These are phyloP conservation scores for Orchestes rusci DNA, from an alignment of 2,888 invertebrate genomes.

Conservation along the genomic window DNA sequence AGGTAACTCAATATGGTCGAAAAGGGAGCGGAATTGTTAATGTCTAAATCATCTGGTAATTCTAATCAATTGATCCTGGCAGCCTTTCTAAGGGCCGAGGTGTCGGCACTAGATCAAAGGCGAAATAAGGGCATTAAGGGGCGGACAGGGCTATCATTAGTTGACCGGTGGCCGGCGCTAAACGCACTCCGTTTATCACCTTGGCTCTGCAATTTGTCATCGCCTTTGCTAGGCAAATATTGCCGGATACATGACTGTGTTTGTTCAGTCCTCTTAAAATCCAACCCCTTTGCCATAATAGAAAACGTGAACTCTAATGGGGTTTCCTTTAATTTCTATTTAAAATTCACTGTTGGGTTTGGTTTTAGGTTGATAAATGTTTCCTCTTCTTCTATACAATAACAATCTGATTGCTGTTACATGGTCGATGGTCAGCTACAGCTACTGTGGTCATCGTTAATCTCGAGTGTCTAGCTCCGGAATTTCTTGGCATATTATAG, in stretches of 20 bases:
- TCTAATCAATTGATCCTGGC: conserved; percentile 23
- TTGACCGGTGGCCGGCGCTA: conserved; percentile 40
- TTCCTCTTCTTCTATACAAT: no score
- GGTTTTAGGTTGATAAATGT: neutral
- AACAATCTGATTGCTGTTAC: no score
- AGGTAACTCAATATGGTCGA: neutral
- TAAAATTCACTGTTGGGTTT: conserved; percentile 3
- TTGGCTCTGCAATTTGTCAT: conserved; percentile 45
- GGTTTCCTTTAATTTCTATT: conserved; percentile 20
- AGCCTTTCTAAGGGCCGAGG: conserved; percentile 18
- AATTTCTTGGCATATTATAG: conserved; percentile 39
- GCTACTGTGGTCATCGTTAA: conserved; percentile 32
- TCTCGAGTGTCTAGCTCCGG: conserved; percentile 34
- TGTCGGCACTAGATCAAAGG: conserved; percentile 41
- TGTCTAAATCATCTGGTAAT: conserved; percentile 22
- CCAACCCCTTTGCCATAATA: conserved; percentile 18
- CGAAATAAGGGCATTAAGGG: conserved; percentile 43
- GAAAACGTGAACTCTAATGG: conserved; percentile 22
- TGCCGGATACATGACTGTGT: conserved; percentile 31
- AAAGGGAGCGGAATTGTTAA: conserved; percentile 10
- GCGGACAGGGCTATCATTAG: conserved; percentile 44
- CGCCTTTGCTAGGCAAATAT: conserved; percentile 37
- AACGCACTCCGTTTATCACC: conserved; percentile 43
- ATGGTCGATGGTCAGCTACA: no score
- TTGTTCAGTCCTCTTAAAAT: conserved; percentile 16